Evolutionary conservation across 2,113 vertebrate species (phyloP).

Genomic region (Heloderma charlesbogerti): DNA sequence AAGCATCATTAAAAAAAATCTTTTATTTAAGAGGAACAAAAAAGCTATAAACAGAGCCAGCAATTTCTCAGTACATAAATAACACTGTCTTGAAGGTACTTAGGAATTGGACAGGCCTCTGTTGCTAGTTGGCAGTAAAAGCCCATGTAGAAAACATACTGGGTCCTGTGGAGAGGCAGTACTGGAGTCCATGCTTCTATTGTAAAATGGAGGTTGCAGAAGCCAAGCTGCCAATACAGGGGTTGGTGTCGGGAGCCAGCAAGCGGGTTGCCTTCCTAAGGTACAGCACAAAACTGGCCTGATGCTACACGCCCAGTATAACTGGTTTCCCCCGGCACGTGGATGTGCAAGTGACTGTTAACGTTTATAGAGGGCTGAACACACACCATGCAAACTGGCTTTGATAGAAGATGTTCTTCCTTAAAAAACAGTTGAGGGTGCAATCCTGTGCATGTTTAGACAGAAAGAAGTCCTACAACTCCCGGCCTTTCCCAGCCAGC

Average conservation of each 20-base stretch:
- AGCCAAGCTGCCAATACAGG: accelerated
- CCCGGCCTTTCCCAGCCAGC: too few species aligned
- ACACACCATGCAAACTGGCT: not conserved
- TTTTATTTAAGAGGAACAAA: conserved; percentile 59
- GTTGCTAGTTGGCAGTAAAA: conserved; percentile 40
- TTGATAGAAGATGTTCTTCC: not conserved
- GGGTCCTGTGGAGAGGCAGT: not conserved
- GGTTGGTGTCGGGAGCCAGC: not conserved
- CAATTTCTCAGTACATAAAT: not conserved
- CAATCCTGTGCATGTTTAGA: too few species aligned
- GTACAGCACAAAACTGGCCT: not conserved
- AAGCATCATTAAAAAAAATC: conserved; percentile 40
- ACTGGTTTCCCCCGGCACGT: not conserved
- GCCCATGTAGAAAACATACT: accelerated
- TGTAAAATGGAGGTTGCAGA: not conserved
- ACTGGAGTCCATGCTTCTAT: not conserved
- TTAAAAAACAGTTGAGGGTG: not conserved
- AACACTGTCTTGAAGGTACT: not conserved
- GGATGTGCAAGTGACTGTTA: not conserved
- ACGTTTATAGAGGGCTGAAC: not conserved
- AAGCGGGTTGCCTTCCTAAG: not conserved
- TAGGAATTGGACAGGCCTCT: not conserved
- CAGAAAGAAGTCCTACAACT: too few species aligned
- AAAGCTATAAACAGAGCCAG: conserved; percentile 56
- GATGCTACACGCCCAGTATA: not conserved